These are phyloP conservation scores for Siphamia tubifer DNA, from an alignment of 2,113 vertebrate genomes.

Conservation along the genomic window DNA sequence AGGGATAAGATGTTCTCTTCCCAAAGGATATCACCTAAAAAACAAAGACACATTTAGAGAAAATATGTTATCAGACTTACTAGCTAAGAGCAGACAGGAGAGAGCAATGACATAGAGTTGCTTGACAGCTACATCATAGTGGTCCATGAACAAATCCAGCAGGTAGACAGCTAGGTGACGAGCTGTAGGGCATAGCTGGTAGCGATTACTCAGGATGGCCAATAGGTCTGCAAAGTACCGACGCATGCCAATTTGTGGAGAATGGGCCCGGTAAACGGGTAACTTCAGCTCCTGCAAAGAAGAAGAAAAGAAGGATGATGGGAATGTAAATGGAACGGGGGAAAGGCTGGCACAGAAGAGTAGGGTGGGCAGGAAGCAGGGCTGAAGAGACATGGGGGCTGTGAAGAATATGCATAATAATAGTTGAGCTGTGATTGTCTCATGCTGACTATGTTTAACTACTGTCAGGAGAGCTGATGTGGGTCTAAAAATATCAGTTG, in stretches of 20 bases:
- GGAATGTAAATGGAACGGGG: background rate
- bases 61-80: conserved; percentile 74
- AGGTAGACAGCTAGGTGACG: conserved; percentile 90
- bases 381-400: conserved; percentile 8
- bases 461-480: conserved; percentile 5
- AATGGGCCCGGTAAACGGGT: conserved; percentile 85
- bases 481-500: conserved; percentile 1
- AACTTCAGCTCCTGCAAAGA: conserved; percentile 86
- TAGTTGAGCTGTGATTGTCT: conserved; percentile 26
- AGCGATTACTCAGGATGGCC: conserved; percentile 85
- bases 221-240: conserved; percentile 88
- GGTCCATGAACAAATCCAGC: conserved; percentile 92
- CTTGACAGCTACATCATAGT: conserved; percentile 84
- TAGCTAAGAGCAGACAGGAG: conserved; percentile 90
- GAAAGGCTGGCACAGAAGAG: background rate
- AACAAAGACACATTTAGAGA: background rate
- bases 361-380: conserved; percentile 27
- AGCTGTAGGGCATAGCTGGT: conserved; percentile 85
- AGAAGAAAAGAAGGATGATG: background rate
- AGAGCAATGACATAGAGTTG: conserved; percentile 86
- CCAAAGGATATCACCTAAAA: no score
- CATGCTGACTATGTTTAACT: conserved; percentile 26
- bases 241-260: conserved; percentile 89
- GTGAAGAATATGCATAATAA: conserved; percentile 56
- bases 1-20: no score